phyloP scores from a whole-genome alignment of 2,113 vertebrate genomes.

The Felis chaus region DNA sequence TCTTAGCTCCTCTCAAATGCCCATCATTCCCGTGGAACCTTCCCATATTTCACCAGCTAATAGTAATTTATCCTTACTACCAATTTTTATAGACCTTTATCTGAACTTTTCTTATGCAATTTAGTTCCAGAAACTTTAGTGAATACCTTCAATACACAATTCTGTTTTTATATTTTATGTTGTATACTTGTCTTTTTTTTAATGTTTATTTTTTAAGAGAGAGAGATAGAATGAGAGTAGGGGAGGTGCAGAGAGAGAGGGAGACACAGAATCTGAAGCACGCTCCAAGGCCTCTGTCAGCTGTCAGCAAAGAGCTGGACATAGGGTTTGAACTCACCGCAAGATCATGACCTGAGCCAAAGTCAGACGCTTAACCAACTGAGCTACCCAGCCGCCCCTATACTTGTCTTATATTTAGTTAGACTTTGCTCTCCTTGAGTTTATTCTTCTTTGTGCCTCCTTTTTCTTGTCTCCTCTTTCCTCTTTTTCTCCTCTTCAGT shows the following conservation, averaged over 20 bases:
- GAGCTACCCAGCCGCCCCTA: background rate
- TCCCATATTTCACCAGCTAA: conserved; percentile 20
- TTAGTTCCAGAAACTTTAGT: conserved; percentile 48
- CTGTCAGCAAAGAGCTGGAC: too few species aligned
- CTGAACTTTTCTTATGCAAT: background rate
- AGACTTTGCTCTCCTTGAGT: background rate
- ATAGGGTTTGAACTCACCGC: too few species aligned
- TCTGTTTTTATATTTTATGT: conserved; percentile 26
- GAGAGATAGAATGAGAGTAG: too few species aligned
- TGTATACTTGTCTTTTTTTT: background rate
- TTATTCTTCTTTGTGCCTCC: background rate
- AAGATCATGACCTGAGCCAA: too few species aligned
- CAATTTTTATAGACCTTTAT: background rate
- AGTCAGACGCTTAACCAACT: too few species aligned
- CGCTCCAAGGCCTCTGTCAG: too few species aligned
- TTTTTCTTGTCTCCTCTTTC: conserved; percentile 11
- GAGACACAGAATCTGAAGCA: too few species aligned
- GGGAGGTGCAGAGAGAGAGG: too few species aligned
- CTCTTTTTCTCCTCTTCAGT: conserved; percentile 13
- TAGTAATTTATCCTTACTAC: background rate
- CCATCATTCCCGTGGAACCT: background rate
- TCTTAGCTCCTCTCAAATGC: background rate
- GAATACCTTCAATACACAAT: background rate
- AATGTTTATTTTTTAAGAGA: too few species aligned
- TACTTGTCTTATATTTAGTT: conserved; percentile 12